A percentile compares a stretch with the other conserved stretches of the same genome.
phyloP scores from a whole-genome alignment of 2,888 invertebrate genomes.

The Siphonodentalium dalli region DNA sequence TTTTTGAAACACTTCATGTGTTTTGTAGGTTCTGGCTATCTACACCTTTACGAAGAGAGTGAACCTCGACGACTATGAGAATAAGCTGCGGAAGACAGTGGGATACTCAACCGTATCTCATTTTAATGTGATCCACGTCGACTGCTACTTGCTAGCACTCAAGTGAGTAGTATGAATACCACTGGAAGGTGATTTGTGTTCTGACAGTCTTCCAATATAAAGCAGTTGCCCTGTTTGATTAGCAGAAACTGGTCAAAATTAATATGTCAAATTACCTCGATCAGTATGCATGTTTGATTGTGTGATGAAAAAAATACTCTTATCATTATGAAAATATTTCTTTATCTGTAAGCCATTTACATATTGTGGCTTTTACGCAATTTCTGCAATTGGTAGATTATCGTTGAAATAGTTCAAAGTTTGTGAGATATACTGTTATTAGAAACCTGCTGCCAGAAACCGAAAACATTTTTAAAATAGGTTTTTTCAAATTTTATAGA shows the following conservation, averaged over 20 bases:
- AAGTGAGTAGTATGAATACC: constrained; percentile 68
- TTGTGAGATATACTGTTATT: too few species aligned
- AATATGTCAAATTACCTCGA: too few species aligned
- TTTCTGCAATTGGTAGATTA: too few species aligned
- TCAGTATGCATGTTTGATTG: too few species aligned
- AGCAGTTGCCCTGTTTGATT: background rate
- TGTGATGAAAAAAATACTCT: too few species aligned
- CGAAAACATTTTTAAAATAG: too few species aligned
- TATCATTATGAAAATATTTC: too few species aligned
- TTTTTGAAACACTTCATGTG: background rate
- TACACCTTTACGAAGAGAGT: constrained; percentile 97
- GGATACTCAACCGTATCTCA: constrained; percentile 93
- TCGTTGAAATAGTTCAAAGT: too few species aligned
- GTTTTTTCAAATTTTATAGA: too few species aligned
- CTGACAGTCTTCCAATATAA: background rate
- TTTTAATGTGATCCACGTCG: constrained; percentile 97
- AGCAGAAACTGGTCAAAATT: background rate
- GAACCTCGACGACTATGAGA: constrained; percentile 90
- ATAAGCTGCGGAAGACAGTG: constrained; percentile 82
- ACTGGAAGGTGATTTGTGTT: background rate
- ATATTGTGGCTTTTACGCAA: too few species aligned
- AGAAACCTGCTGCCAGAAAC: too few species aligned
- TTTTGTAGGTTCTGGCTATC: constrained; percentile 85
- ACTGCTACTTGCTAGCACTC: constrained; percentile 97
- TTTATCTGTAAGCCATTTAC: too few species aligned